These are phyloP conservation scores for Acanthurus lineatus DNA, from an alignment of 2,797 vertebrate genomes.

Conservation along the genomic window DNA sequence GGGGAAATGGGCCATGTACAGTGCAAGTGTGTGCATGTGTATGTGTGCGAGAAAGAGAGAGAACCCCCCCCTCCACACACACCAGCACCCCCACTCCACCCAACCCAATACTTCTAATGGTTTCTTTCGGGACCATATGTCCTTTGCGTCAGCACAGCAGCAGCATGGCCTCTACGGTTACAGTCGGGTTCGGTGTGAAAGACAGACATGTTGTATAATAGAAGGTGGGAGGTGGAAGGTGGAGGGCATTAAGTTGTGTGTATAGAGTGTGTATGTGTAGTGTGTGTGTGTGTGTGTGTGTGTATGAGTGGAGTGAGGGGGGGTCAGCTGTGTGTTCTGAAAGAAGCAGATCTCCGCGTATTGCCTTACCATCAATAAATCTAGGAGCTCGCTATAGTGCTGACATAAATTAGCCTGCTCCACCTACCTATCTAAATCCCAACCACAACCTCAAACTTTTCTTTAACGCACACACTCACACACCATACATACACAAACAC, in stretches of 20 bases:
- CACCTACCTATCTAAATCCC: conserved; percentile 33
- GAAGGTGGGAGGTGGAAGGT: conserved; percentile 62
- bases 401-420: conserved; percentile 85
- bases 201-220: conserved; percentile 85
- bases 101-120: conserved; percentile 69
- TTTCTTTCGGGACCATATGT: conserved; percentile 84
- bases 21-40: conserved; percentile 36
- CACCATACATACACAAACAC: conserved; percentile 27
- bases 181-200: conserved; percentile 82
- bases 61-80: too few species aligned
- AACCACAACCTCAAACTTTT: conserved; percentile 38
- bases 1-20: not conserved
- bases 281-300: conserved; percentile 17
- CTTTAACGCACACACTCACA: conserved; percentile 32
- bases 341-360: conserved; percentile 81
- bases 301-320: not conserved
- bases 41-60: conserved; percentile 1
- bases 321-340: conserved; percentile 71
- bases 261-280: conserved; percentile 36
- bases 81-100: conserved; percentile 9
- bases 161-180: conserved; percentile 81
- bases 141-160: conserved; percentile 79
- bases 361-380: conserved; percentile 87
- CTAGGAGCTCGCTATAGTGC: conserved; percentile 74
- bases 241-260: conserved; percentile 52